These are phyloP conservation scores for Drosophila orena DNA, from an alignment of 1,140 invertebrate genomes.

Conservation along the genomic window DNA sequence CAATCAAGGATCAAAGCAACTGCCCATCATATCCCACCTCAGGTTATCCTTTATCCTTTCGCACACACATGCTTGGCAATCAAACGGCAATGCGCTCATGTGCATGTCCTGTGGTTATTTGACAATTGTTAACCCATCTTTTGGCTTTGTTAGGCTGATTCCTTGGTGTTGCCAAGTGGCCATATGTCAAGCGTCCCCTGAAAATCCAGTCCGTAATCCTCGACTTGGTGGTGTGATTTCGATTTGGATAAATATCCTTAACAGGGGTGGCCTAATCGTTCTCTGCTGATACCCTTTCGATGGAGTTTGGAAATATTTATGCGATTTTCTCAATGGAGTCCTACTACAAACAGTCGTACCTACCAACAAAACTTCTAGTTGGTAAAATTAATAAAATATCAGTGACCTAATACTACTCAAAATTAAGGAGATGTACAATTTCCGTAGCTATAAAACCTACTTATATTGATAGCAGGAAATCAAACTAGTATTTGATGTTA, in stretches of 20 bases:
- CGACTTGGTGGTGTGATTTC: constrained; percentile 45
- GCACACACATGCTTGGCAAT: constrained; percentile 63
- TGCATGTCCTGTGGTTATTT: constrained; percentile 80
- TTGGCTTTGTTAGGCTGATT: constrained; percentile 53
- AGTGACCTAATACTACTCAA: no score
- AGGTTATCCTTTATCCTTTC: constrained; percentile 38
- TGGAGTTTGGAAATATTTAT: background rate
- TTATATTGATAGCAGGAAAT: no score
- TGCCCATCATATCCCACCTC: constrained; percentile 35
- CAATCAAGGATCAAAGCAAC: constrained; percentile 78
- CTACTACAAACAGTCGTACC: no score
- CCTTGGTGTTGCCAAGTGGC: constrained; percentile 50
- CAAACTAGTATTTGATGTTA: no score
- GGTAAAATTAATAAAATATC: no score
- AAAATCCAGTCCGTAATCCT: constrained; percentile 29
- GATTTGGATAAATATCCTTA: constrained; percentile 1
- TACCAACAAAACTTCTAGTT: no score
- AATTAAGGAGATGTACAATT: no score
- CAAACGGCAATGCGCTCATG: constrained; percentile 67
- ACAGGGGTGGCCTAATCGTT: constrained; percentile 44
- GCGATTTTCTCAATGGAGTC: no score
- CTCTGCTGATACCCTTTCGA: constrained; percentile 24
- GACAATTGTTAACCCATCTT: constrained; percentile 58
- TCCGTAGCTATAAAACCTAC: no score
- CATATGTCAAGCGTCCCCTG: constrained; percentile 66